Conservation (phyloP, 1,140 invertebrate genomes). For the Drosophila cardini region DNA sequence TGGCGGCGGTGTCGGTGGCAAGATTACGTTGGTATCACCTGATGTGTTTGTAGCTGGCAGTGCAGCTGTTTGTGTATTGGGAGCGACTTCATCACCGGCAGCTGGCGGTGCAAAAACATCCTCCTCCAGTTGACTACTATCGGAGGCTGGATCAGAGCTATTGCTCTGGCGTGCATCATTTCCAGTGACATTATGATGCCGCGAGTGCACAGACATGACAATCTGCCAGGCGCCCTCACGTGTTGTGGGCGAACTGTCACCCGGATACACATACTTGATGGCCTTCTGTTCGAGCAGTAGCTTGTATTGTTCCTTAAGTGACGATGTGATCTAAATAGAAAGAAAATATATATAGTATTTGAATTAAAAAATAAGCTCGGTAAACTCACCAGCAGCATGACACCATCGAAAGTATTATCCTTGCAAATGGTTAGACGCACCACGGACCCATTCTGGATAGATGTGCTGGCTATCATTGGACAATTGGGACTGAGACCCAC, state of each 20-base stretch:
- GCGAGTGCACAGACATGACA: constrained; percentile 74
- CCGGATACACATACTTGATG: constrained; percentile 87
- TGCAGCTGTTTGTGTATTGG: constrained; percentile 41
- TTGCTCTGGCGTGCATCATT: constrained; percentile 69
- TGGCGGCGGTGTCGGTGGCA: constrained; percentile 42
- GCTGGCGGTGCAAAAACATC: constrained; percentile 73
- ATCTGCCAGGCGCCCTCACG: constrained; percentile 84
- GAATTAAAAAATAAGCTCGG: not conserved
- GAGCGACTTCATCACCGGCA: constrained; percentile 56
- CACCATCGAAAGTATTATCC: constrained; percentile 88
- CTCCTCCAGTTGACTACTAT: constrained; percentile 75
- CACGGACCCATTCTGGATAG: constrained; percentile 87
- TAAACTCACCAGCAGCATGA: constrained; percentile 87
- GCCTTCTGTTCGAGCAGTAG: constrained; percentile 88
- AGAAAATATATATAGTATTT: not conserved
- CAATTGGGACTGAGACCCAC: constrained; percentile 88
- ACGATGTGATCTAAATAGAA: constrained; percentile 87
- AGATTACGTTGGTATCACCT: constrained; percentile 1
- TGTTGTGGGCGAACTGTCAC: constrained; percentile 83
- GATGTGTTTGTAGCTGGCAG: constrained; percentile 12
- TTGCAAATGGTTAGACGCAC: constrained; percentile 88
- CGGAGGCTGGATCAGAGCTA: constrained; percentile 79
- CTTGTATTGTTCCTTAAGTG: constrained; percentile 87
- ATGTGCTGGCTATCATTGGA: constrained; percentile 88
- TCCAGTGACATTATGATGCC: constrained; percentile 31